Conservation (phyloP, 2,888 invertebrate genomes). For the Apodemia duryi region DNA sequence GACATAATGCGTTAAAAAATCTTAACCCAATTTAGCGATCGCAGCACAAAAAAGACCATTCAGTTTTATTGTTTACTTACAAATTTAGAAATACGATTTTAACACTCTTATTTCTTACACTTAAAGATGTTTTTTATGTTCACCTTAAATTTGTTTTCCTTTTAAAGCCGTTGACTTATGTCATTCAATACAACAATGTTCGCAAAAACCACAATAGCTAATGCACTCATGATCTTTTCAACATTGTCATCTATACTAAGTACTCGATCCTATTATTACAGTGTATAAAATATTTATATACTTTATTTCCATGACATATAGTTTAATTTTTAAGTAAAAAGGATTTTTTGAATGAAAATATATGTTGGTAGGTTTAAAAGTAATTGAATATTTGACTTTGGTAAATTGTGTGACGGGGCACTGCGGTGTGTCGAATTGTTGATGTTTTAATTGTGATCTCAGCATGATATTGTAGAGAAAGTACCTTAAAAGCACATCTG, state of each 20-base stretch:
- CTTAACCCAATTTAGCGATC: constrained; percentile 63
- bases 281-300: constrained; percentile 1
- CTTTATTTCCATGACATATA: constrained; percentile 30
- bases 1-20: constrained; percentile 51
- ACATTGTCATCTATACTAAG: constrained; percentile 72
- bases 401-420: constrained; percentile 72
- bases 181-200: constrained; percentile 44
- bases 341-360: constrained; percentile 1
- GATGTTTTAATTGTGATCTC: constrained; percentile 24
- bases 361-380: constrained; percentile 35
- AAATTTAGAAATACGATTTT: background rate
- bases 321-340: constrained; percentile 30
- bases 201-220: constrained; percentile 59
- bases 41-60: constrained; percentile 31
- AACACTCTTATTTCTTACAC: background rate
- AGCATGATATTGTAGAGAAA: constrained; percentile 31
- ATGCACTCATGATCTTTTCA: constrained; percentile 75
- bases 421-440: constrained; percentile 33
- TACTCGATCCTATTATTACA: constrained; percentile 39
- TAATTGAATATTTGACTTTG: constrained; percentile 76
- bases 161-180: constrained; percentile 52
- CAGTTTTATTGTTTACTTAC: constrained; percentile 26
- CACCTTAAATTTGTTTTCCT: constrained; percentile 31
- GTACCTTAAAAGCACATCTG: constrained; percentile 3
- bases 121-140: constrained; percentile 14